Evolutionary conservation across 2,888 invertebrate genomes (phyloP), one percentile per base, ranked within the genome.

Genomic region (Trissoscelio sp.): DNA sequence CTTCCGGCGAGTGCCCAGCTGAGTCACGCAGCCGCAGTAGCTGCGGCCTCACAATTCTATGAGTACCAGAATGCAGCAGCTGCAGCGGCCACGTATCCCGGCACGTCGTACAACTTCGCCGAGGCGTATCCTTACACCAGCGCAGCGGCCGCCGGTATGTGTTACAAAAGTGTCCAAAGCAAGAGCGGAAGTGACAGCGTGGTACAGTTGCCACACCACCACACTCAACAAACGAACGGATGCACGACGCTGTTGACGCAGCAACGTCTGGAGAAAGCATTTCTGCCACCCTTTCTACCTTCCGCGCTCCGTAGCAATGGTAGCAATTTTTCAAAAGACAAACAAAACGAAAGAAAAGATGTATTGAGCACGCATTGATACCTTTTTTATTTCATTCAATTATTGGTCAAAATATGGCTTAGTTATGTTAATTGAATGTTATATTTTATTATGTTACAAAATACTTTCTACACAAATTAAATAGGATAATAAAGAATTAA

Each of bases 11-110:
- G 93, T 28, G 92, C 93, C 46, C 95, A 95, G 88, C 91, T 95
- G 87, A 94, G 94, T 87, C 95, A 95, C 88, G 95, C 95, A 0
- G 95, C 96, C 6, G 96, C 96, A 0, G 93, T 96, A 69, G 96
- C 96, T 9, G 96, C 96, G 0, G 96, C 96, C n/a, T 95, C 95
- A 87, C 95, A 96, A 88, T 94, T 96, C 89, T 96, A 96, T 89
- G 96, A 96, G 92, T 96, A 96, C 91, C 96, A 96, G 88, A 94
- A 94, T 86, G 94, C 95, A 0, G 95, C 95, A 2, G 95, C 95
- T 1, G 95, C 96, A 44, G 92, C 92, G 7, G 94, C 94, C 44
- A 94, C 95, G 0, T 95, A 95, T 88, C 95, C 95, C 66, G 95
- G 95, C 83, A 95, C 95, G 86, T 95, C 95, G 87, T 94, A 95